Conservation (phyloP, 2,888 invertebrate species). For the Synergus laeviventris region DNA sequence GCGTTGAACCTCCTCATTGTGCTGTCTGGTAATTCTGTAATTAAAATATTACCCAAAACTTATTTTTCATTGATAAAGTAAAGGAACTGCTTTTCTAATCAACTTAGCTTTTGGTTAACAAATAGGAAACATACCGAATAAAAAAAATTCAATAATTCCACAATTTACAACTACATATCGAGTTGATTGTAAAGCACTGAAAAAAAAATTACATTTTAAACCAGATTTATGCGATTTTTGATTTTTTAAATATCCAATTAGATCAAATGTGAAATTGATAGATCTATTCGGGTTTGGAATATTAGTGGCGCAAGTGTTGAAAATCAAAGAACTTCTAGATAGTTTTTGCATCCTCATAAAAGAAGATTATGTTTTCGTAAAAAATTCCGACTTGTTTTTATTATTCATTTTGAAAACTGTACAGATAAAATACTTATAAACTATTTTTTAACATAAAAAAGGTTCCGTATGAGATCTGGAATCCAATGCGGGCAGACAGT, state of each 20-base stretch:
- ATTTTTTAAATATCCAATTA: background rate
- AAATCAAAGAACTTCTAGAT: no score
- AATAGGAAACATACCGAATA: background rate
- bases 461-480: background rate
- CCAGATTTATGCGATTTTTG: slow-evolving; percentile 1
- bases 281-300: background rate
- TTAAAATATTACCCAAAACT: background rate
- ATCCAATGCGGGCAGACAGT: background rate
- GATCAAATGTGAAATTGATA: background rate
- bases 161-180: background rate
- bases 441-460: background rate
- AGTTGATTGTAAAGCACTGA: no score
- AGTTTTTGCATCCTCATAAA: no score
- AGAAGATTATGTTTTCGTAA: no score
- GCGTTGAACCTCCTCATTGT: background rate
- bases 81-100: background rate
- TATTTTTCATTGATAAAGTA: background rate
- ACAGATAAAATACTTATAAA: background rate
- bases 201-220: background rate
- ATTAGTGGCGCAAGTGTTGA: background rate
- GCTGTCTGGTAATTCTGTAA: background rate
- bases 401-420: background rate
- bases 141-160: no score
- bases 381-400: background rate
- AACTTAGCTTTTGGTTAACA: background rate